A percentile compares a stretch with the other conserved stretches of the same genome.
Conservation (phyloP, 2,888 invertebrate genomes). For the Ectobius pallidus region DNA sequence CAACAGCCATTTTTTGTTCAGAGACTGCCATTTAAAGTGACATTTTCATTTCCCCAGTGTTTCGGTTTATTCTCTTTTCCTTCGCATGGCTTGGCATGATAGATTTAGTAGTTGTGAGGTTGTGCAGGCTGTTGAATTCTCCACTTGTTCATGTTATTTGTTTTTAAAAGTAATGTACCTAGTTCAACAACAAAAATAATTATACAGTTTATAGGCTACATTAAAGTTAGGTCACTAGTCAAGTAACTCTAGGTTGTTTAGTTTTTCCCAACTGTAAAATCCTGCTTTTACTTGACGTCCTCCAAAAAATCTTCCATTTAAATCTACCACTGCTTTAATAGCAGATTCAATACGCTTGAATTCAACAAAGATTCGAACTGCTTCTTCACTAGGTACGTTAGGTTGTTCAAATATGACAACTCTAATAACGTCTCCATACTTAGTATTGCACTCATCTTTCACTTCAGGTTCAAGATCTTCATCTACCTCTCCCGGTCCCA, state of each 20-base stretch:
- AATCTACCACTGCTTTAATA: slow-evolving; percentile 96
- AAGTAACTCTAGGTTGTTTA: slow-evolving; percentile 70
- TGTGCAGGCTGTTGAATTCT: too few relatives aligned
- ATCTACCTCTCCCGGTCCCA: slow-evolving; percentile 97
- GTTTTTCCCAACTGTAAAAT: slow-evolving; percentile 94
- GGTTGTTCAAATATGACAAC: slow-evolving; percentile 93
- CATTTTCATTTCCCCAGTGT: too few relatives aligned
- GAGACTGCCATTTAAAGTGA: too few relatives aligned
- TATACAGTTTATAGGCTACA: too few relatives aligned
- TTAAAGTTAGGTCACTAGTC: too few relatives aligned
- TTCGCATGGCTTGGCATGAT: too few relatives aligned
- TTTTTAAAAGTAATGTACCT: too few relatives aligned
- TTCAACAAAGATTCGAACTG: slow-evolving; percentile 97
- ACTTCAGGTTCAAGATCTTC: slow-evolving; percentile 97
- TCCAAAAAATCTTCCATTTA: slow-evolving; percentile 97
- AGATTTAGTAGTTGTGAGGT: too few relatives aligned
- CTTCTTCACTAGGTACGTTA: slow-evolving; percentile 82
- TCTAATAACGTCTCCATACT: slow-evolving; percentile 95
- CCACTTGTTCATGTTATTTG: too few relatives aligned
- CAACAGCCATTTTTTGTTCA: too few relatives aligned
- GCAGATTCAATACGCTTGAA: slow-evolving; percentile 97
- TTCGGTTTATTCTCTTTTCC: too few relatives aligned
- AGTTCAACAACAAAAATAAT: too few relatives aligned
- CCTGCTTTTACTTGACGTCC: slow-evolving; percentile 95
- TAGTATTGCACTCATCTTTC: slow-evolving; percentile 96